Evolutionary conservation across 2,888 invertebrate genomes (phyloP).

Genomic region (Metalampra italica): DNA sequence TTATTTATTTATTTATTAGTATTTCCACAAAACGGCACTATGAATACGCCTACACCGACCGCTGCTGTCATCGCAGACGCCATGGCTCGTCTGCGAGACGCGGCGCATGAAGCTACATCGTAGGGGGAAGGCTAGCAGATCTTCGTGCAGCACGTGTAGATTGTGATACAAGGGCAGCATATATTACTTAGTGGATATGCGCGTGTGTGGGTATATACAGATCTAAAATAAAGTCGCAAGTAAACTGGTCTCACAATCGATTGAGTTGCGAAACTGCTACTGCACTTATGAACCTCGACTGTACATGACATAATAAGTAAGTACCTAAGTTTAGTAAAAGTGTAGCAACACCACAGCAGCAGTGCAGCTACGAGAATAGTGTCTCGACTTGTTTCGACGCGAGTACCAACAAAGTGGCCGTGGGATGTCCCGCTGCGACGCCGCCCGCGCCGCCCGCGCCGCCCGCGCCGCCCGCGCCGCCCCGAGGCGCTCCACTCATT

Average conservation of each 20-base stretch:
- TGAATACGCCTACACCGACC: constrained; percentile 15
- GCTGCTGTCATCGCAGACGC: constrained; percentile 1
- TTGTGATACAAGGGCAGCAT: constrained; percentile 43
- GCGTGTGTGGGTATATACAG: no score
- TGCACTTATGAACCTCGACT: no score
- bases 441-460: no score
- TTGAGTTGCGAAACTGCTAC: no score
- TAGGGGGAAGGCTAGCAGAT: constrained; percentile 14
- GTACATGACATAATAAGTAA: no score
- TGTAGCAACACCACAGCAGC: no score
- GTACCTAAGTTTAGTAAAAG: no score
- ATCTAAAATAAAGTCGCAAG: no score
- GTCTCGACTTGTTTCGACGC: no score
- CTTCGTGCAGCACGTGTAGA: constrained; percentile 25
- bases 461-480: not conserved
- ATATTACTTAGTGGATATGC: no score
- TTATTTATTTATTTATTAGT: constrained; percentile 22
- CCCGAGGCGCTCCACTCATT: constrained; percentile 46
- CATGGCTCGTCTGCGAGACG: not conserved
- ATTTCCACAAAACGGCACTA: constrained; percentile 40
- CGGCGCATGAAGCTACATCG: not conserved
- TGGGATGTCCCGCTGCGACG: not conserved
- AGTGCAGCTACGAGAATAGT: no score
- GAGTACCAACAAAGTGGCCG: not conserved
- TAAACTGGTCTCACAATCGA: no score